Percentiles rank a stretch among this genome's conserved stretches.
phyloP scores from a whole-genome alignment of 2,113 vertebrate species.

The Pithys albifrons region DNA sequence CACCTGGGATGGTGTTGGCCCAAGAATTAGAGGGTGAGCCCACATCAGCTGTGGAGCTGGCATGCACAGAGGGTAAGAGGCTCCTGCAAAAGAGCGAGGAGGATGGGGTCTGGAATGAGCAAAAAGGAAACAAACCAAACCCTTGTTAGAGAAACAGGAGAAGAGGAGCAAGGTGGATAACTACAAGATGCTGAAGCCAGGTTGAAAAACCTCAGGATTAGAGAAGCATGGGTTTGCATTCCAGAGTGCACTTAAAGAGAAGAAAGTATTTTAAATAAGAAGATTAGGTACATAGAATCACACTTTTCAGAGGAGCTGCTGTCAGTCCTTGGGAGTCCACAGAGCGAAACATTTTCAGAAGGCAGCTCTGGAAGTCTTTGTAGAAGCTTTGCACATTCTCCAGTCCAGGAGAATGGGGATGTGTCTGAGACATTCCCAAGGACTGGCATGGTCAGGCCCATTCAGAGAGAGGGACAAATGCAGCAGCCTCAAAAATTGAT shows the following conservation, averaged over 20 bases:
- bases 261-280: neutral
- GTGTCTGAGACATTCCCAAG: neutral
- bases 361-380: neutral
- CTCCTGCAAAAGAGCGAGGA: neutral
- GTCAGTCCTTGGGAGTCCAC: neutral
- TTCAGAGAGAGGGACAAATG: neutral
- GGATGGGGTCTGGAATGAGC: neutral
- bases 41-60: neutral
- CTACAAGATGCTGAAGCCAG: neutral
- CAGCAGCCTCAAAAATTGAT: neutral
- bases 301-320: neutral
- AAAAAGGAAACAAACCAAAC: neutral
- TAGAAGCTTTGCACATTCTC: neutral
- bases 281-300: neutral
- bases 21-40: neutral
- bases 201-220: neutral
- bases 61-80: fast-evolving
- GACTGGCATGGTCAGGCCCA: neutral
- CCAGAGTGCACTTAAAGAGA: neutral
- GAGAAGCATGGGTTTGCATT: neutral
- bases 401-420: neutral
- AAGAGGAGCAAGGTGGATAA: neutral
- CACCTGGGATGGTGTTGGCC: neutral
- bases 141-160: neutral
- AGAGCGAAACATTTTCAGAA: neutral